A percentile compares a stretch with the other conserved stretches of the same genome.
Evolutionary conservation across 2,888 invertebrate species (phyloP).

Genomic region (Papilio elwesi): DNA sequence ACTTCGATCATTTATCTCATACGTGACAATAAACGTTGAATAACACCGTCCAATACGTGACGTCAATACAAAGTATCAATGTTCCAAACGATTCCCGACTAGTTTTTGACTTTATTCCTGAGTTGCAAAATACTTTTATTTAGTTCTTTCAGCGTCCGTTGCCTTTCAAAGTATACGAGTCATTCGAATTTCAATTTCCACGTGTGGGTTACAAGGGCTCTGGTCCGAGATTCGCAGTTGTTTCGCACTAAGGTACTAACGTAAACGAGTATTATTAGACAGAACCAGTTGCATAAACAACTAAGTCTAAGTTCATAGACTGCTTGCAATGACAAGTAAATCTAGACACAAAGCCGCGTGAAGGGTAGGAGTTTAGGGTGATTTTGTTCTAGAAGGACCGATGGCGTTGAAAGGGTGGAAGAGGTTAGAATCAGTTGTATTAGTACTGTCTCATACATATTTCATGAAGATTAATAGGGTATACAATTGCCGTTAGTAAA

Average conservation of each 20-base stretch:
- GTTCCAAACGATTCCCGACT: constrained; percentile 57
- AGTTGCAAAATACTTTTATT: constrained; percentile 61
- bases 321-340: too few species aligned
- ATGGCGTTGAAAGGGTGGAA: too few species aligned
- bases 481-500: too few species aligned
- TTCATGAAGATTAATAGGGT: too few species aligned
- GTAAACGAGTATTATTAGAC: neutral
- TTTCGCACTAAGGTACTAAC: neutral
- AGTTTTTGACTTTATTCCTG: constrained; percentile 70
- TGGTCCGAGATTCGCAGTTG: neutral
- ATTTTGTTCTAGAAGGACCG: too few species aligned
- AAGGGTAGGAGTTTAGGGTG: too few species aligned
- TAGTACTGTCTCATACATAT: too few species aligned
- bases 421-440: too few species aligned
- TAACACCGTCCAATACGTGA: constrained; percentile 64
- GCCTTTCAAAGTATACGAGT: constrained; percentile 9
- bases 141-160: constrained; percentile 10
- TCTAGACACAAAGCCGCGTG: too few species aligned
- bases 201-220: neutral
- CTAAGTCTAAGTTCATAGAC: too few species aligned
- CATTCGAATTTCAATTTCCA: constrained; percentile 12
- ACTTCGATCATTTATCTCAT: constrained; percentile 41
- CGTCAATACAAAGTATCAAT: constrained; percentile 56
- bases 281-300: too few species aligned
- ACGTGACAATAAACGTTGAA: constrained; percentile 56